Percentiles rank a stretch among this genome's conserved stretches.
Conservation (phyloP, 2,888 invertebrate species). For the Xestia c-nigrum region DNA sequence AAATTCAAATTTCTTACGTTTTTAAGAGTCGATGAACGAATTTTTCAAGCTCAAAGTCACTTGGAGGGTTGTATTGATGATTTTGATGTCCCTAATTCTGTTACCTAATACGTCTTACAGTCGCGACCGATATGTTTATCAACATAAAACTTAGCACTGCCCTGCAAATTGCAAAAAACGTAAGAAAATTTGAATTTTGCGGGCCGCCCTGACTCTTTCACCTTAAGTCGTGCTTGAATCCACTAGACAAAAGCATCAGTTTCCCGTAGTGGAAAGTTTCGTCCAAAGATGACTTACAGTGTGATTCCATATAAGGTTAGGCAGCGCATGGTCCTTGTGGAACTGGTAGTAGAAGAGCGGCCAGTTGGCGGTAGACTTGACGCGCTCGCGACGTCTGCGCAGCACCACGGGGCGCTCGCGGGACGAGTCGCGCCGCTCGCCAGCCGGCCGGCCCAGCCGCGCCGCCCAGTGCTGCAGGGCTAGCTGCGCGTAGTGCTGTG, state of each 20-base stretch:
- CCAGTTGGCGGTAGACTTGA: conserved; percentile 97
- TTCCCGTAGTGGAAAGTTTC: background rate
- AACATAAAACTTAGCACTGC: too few species aligned
- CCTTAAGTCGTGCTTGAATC: background rate
- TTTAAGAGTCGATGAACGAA: too few species aligned
- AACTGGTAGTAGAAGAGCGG: conserved; percentile 98
- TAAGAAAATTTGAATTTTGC: too few species aligned
- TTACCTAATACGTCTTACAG: too few species aligned
- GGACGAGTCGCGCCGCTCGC: conserved; percentile 87
- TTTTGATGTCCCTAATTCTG: too few species aligned
- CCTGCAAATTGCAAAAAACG: too few species aligned
- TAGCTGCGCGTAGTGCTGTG: conserved; percentile 85
- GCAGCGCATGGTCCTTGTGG: conserved; percentile 97
- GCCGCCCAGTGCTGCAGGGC: conserved; percentile 91
- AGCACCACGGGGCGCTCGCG: conserved; percentile 97
- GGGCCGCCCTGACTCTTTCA: too few species aligned
- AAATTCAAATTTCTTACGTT: too few species aligned
- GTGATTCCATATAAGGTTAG: conserved; percentile 99
- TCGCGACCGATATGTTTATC: too few species aligned
- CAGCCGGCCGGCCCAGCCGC: conserved; percentile 92
- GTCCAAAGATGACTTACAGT: conserved; percentile 91
- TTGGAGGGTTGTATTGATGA: too few species aligned
- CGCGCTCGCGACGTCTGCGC: conserved; percentile 96
- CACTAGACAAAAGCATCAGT: background rate
- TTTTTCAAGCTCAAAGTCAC: too few species aligned